Evolutionary conservation across 2,888 invertebrate genomes (phyloP), one percentile per base, ranked within the genome.

Genomic region (Philereme transversata): DNA sequence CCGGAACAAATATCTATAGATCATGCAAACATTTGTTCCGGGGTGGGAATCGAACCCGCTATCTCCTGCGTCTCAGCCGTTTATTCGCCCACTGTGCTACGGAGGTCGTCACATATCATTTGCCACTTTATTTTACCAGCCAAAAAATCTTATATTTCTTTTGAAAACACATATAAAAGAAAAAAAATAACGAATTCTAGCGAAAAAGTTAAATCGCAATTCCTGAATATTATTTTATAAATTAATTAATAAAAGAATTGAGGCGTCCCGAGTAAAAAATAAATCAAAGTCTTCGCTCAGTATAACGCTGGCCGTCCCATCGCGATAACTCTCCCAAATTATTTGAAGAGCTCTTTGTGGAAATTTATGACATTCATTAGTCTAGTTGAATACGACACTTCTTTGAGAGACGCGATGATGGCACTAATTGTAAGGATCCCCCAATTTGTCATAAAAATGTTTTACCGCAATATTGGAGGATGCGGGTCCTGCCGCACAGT

Each of bases 311-410:
- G 55, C 49, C 73, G 73, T 68, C 73, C 73, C 74, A 71, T 72
- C 73, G 70, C 75, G 80, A 79, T 78, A 78, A 79, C 79, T 79
- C 79, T 76, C 76, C 75, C 69, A 76, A 83, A 84, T 83, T 83
- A 79, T 85, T 82, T 80, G 82, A 81, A 78, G 78, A 77, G 81
- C 77, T 80, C 78, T 77, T 78, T 75, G 79, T 77, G 73, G 65
- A 75, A 83, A 88, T 87, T 88, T 86, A 88, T 86, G 83, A 80
- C 81, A 81, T 82, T 84, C 85, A 88, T 88, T 87, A 86, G 82
- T 87, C 80, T 85, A 82, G 83, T 82, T 83, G 83, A 86, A 87
- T 84, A 84, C 82, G 86, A 86, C 81, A 84, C 86, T 86, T 84
- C 82, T 82, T 83, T 83, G 84, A 83, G 82, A 82, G 84, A 80